Conservation (phyloP, 1,140 invertebrate genomes). For the Stenopsyche tienmushanensis region DNA sequence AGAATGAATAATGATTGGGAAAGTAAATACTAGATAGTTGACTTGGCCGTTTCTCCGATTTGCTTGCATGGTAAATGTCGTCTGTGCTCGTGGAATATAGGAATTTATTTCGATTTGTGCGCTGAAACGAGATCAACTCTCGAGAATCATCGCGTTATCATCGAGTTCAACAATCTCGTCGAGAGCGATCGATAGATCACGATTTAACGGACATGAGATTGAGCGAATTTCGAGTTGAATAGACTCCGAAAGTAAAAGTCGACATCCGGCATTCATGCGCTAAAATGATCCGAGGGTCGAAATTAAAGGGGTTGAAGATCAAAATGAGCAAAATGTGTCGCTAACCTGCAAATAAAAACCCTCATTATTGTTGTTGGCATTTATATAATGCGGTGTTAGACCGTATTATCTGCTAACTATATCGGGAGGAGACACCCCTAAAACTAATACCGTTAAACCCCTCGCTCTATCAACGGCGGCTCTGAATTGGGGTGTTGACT, state of each 20-base stretch:
- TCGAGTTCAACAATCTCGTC: background rate
- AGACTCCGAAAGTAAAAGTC: background rate
- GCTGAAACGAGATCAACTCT: too few relatives aligned
- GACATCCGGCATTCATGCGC: too few relatives aligned
- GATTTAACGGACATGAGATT: background rate
- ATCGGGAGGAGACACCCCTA: conserved; percentile 13
- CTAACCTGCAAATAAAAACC: conserved; percentile 28
- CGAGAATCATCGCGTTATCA: too few relatives aligned
- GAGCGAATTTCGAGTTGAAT: too few relatives aligned
- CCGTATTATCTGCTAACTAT: conserved; percentile 30
- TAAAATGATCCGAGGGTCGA: too few relatives aligned
- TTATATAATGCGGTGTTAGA: conserved; percentile 31
- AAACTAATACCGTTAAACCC: conserved; percentile 19
- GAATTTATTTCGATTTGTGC: too few relatives aligned
- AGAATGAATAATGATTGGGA: conserved; percentile 14
- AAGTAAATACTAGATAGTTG: too few relatives aligned
- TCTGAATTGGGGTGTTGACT: conserved; percentile 4
- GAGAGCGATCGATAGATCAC: conserved; percentile 1
- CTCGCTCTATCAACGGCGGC: background rate
- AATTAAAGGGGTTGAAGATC: too few relatives aligned
- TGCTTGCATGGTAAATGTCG: too few relatives aligned
- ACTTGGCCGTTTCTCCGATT: too few relatives aligned
- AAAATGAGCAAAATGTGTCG: conserved; percentile 12
- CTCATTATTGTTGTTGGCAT: conserved; percentile 22
- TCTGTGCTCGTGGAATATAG: too few relatives aligned